phyloP scores from a whole-genome alignment of 2,797 vertebrate species.

The Galago senegalensis region DNA sequence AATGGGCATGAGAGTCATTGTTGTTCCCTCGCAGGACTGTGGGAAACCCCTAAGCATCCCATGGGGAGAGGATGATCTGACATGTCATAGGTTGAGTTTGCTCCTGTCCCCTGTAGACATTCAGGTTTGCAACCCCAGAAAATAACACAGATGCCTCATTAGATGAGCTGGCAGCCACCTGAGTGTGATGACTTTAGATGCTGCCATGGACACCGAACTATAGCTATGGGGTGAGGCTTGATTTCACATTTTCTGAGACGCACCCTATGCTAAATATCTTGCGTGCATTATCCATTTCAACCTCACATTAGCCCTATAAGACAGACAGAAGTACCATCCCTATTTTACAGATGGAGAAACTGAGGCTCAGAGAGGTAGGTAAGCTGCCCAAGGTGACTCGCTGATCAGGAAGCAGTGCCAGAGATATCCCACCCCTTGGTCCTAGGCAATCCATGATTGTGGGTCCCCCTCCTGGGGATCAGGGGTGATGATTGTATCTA shows the following conservation, averaged over 20 bases:
- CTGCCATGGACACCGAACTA: background rate
- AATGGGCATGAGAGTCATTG: background rate
- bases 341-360: background rate
- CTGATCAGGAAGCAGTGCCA: background rate
- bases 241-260: background rate
- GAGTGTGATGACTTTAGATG: background rate
- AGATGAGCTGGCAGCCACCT: background rate
- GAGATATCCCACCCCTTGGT: background rate
- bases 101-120: background rate
- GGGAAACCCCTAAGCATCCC: background rate
- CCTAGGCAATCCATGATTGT: rapidly evolving
- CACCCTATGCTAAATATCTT: background rate
- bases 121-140: background rate
- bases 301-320: background rate
- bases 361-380: background rate
- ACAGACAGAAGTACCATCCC: background rate
- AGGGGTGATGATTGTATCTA: background rate
- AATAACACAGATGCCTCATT: background rate
- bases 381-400: background rate
- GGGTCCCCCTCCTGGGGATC: background rate
- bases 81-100: rapidly evolving
- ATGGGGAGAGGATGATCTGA: no score
- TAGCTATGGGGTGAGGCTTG: background rate
- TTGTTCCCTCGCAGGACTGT: background rate
- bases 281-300: background rate